Evolutionary conservation across 2,888 invertebrate genomes (phyloP).

Genomic region (Hyalella azteca): DNA sequence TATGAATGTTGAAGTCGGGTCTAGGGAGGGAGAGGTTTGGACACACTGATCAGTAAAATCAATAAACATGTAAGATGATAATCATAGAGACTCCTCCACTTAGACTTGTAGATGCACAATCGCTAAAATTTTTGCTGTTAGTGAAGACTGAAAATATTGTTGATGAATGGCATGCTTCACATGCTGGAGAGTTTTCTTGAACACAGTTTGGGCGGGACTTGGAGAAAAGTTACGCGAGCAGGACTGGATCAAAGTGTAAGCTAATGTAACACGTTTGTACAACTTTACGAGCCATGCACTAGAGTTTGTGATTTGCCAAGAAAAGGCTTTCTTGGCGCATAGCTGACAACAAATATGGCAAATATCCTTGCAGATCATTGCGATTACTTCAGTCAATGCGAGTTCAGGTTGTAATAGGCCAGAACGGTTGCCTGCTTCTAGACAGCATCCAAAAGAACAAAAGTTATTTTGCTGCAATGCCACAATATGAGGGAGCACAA

Average conservation of each 20-base stretch:
- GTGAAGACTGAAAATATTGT: neutral
- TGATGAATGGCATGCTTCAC: neutral
- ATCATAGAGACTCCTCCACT: no score
- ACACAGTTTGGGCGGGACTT: neutral
- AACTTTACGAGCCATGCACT: neutral
- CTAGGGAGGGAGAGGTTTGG: no score
- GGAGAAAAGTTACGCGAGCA: neutral
- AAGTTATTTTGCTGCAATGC: neutral
- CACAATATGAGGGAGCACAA: neutral
- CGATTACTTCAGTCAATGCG: neutral
- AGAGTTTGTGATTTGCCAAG: constrained; percentile 2
- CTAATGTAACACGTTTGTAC: neutral
- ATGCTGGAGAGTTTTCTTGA: neutral
- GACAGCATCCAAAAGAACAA: neutral
- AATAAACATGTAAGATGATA: no score
- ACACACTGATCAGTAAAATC: no score
- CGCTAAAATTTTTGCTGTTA: neutral
- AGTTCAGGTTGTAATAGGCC: no score
- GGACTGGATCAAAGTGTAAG: neutral
- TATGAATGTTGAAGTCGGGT: no score
- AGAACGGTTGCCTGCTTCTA: neutral
- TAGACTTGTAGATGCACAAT: neutral
- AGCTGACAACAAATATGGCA: neutral
- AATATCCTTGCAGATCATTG: neutral
- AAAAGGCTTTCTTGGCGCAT: neutral